Evolutionary conservation across 2,113 vertebrate species (phyloP).

Genomic region (Sylvia atricapilla): DNA sequence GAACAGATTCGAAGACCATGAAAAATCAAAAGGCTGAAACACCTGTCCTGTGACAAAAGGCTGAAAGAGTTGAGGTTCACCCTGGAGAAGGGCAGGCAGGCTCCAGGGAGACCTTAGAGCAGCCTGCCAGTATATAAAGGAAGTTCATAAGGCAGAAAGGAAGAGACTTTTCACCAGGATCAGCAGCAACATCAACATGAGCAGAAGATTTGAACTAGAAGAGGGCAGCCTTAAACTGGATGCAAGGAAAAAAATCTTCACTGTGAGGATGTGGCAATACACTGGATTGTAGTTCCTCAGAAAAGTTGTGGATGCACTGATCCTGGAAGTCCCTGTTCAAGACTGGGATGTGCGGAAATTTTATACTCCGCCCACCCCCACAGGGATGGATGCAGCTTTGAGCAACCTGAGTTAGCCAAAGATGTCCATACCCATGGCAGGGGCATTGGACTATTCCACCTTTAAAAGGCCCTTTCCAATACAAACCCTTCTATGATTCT

Average conservation of each 20-base stretch:
- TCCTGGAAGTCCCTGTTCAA: neutral
- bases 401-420: neutral
- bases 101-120: neutral
- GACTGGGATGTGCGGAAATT: too few relatives aligned
- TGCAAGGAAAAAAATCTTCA: neutral
- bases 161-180: neutral
- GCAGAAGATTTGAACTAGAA: neutral
- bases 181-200: neutral
- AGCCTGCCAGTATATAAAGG: neutral
- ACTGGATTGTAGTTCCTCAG: neutral
- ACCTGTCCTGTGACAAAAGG: neutral
- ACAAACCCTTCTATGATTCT: neutral
- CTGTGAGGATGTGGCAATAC: neutral
- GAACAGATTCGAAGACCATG: neutral
- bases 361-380: too few relatives aligned
- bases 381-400: neutral
- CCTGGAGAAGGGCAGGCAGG: neutral
- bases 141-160: neutral
- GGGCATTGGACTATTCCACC: neutral
- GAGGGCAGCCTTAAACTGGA: neutral
- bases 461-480: neutral
- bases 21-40: neutral
- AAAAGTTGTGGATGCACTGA: neutral
- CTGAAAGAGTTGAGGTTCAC: neutral
- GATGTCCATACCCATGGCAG: neutral